A percentile compares a stretch with the other conserved stretches of the same genome.
phyloP scores from a whole-genome alignment of 2,113 vertebrate genomes.

The Oncorhynchus masou region DNA sequence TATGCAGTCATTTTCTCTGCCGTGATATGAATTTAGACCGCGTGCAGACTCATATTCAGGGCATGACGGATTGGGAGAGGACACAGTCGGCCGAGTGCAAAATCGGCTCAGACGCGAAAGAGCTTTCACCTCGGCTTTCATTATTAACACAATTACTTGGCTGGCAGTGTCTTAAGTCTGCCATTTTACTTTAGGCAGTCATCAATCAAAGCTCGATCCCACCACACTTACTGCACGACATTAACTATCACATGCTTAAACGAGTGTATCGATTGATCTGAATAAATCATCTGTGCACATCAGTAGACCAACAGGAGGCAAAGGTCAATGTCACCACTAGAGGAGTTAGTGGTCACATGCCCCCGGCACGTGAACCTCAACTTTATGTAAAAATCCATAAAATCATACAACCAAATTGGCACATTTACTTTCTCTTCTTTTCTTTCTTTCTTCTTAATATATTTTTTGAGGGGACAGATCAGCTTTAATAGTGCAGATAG shows the following conservation, averaged over 20 bases:
- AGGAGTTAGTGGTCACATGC: neutral
- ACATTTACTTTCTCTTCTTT: too few relatives aligned
- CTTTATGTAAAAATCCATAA: too few relatives aligned
- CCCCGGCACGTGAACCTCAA: neutral
- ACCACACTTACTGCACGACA: constrained; percentile 58
- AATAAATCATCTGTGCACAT: neutral
- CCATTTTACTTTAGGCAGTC: constrained; percentile 60
- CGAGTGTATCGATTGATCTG: constrained; percentile 49
- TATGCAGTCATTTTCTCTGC: too few relatives aligned
- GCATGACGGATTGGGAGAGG: constrained; percentile 52
- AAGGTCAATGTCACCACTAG: neutral
- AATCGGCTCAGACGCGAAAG: constrained; percentile 55
- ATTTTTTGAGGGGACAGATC: too few relatives aligned
- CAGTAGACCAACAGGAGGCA: neutral
- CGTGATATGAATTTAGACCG: constrained; percentile 7
- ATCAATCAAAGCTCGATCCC: constrained; percentile 60
- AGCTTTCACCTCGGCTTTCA: constrained; percentile 47
- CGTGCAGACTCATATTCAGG: constrained; percentile 32
- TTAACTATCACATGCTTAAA: constrained; percentile 55
- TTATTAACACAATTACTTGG: constrained; percentile 65
- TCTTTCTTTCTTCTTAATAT: too few relatives aligned
- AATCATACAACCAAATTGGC: too few relatives aligned
- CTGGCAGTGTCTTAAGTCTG: constrained; percentile 50
- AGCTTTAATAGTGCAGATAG: too few relatives aligned
- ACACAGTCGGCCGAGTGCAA: constrained; percentile 58